These are phyloP conservation scores for Pangasianodon gigas DNA, from an alignment of 2,113 vertebrate genomes.

Conservation along the genomic window DNA sequence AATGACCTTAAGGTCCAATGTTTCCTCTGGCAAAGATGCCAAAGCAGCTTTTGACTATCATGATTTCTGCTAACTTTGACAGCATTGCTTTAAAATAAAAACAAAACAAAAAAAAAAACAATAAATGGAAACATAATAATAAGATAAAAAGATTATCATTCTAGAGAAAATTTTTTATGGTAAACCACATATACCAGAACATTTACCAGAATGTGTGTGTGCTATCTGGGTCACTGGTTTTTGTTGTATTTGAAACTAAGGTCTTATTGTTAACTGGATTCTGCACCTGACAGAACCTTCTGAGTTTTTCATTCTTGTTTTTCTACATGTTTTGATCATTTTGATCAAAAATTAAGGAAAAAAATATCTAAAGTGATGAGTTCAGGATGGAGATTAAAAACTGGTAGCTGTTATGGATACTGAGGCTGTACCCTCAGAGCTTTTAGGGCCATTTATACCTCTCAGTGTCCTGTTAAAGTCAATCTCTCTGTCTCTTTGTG, in stretches of 20 bases:
- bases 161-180: neutral
- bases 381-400: neutral
- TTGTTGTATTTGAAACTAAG: neutral
- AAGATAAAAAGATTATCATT: neutral
- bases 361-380: neutral
- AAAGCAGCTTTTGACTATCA: neutral
- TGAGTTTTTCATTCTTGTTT: neutral
- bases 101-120: neutral
- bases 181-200: neutral
- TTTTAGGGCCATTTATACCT: conserved; percentile 27
- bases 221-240: neutral
- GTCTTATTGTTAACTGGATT: neutral
- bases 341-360: too few relatives aligned
- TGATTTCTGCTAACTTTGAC: conserved; percentile 23
- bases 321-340: neutral
- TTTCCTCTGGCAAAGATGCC: conserved; percentile 12
- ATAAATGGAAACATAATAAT: neutral
- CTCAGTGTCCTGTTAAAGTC: conserved; percentile 12
- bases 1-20: neutral
- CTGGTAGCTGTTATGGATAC: neutral
- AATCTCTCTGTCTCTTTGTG: conserved; percentile 12
- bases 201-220: neutral
- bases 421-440: neutral
- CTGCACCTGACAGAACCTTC: neutral
- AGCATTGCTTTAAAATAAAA: neutral